A percentile compares a stretch with the other conserved stretches of the same genome.
These are phyloP conservation scores for Mycalesis mineus DNA, from an alignment of 2,888 invertebrate species.

Conservation along the genomic window DNA sequence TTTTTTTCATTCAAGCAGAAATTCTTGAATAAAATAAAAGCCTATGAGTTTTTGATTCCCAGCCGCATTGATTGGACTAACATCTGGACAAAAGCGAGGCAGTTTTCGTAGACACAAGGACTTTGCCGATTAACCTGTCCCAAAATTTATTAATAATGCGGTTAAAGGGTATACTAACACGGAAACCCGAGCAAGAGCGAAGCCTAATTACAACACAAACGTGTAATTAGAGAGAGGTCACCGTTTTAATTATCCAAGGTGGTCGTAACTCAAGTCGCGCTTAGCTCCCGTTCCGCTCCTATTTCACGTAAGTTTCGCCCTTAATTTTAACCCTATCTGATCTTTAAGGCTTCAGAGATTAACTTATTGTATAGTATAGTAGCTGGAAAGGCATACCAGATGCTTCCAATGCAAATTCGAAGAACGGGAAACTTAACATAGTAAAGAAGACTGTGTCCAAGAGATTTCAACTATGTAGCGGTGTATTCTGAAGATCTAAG, in stretches of 20 bases:
- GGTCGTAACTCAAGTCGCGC: slow-evolving; percentile 23
- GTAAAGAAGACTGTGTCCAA: too few species aligned
- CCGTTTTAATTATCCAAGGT: slow-evolving; percentile 25
- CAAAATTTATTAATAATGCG: neutral
- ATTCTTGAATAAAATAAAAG: too few species aligned
- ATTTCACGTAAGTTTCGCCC: neutral
- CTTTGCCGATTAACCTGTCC: neutral
- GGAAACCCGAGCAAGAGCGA: neutral
- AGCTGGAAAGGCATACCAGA: too few species aligned
- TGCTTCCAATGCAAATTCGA: too few species aligned
- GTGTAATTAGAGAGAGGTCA: slow-evolving; percentile 20
- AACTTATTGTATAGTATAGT: neutral
- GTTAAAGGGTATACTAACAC: neutral
- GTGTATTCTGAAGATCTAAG: too few species aligned
- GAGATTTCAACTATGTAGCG: too few species aligned
- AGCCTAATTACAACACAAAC: neutral
- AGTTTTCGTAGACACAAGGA: too few species aligned
- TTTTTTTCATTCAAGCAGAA: too few species aligned
- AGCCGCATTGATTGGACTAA: too few species aligned
- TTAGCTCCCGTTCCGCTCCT: neutral
- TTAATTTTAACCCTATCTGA: neutral
- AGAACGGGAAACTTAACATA: too few species aligned
- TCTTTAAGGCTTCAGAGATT: neutral
- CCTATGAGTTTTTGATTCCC: too few species aligned
- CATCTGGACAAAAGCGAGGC: too few species aligned